These are phyloP conservation scores for Trissolcus brochymenae DNA, from an alignment of 2,888 invertebrate species.

Conservation along the genomic window DNA sequence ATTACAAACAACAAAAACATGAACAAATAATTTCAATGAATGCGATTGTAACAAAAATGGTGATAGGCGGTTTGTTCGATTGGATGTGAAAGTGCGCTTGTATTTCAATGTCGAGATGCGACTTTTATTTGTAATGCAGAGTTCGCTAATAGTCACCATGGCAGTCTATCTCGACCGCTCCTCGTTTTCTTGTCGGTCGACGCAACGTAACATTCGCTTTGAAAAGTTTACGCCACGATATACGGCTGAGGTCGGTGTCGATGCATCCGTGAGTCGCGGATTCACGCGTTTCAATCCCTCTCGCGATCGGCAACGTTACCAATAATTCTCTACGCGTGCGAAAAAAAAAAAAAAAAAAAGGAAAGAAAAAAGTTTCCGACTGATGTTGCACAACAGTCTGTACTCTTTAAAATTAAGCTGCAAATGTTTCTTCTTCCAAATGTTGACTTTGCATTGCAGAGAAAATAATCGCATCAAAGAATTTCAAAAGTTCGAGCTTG, in stretches of 20 bases:
- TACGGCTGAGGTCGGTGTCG: constrained; percentile 51
- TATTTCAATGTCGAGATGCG: constrained; percentile 56
- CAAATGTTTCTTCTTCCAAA: neutral
- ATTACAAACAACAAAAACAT: too few species aligned
- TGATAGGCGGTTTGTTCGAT: constrained; percentile 8
- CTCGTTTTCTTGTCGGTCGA: constrained; percentile 52
- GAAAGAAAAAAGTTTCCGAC: constrained; percentile 30
- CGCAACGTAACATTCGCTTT: constrained; percentile 49
- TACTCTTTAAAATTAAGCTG: constrained; percentile 23
- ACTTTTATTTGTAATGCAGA: constrained; percentile 52
- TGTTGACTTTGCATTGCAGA: neutral
- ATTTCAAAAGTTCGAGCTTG: too few species aligned
- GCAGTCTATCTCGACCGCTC: constrained; percentile 56
- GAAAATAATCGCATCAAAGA: too few species aligned
- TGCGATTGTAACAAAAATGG: too few species aligned
- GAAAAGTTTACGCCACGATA: constrained; percentile 54
- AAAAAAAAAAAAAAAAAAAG: constrained; percentile 7
- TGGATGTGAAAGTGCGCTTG: constrained; percentile 37
- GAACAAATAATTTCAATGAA: too few species aligned
- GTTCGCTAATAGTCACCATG: constrained; percentile 39
- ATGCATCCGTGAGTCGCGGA: constrained; percentile 47
- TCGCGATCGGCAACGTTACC: constrained; percentile 22
- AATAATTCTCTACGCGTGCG: constrained; percentile 37
- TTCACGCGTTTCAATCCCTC: constrained; percentile 46
- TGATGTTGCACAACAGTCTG: constrained; percentile 28